A percentile compares a stretch with the other conserved stretches of the same genome.
Conservation (phyloP, 2,113 vertebrate genomes). For the Gambusia holbrooki region DNA sequence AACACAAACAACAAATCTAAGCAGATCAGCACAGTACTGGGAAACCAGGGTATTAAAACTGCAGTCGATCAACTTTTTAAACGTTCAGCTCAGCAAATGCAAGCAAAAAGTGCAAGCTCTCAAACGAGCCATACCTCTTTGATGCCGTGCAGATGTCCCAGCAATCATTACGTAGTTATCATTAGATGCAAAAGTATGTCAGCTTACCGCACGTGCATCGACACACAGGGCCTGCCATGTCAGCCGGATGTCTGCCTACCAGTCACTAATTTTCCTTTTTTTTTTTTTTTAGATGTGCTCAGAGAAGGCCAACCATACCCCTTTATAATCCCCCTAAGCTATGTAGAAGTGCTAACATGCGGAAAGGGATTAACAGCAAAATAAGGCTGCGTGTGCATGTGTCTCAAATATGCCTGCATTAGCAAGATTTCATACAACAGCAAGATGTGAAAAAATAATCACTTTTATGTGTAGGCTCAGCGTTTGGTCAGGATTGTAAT, state of each 20-base stretch:
- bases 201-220: slow-evolving; percentile 21
- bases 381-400: slow-evolving; percentile 55
- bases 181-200: slow-evolving; percentile 27
- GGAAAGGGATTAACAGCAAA: slow-evolving; percentile 68
- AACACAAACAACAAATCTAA: background rate
- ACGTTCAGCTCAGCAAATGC: slow-evolving; percentile 55
- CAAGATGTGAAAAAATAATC: slow-evolving; percentile 30
- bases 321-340: slow-evolving; percentile 68
- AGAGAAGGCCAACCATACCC: slow-evolving; percentile 38
- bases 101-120: slow-evolving; percentile 51
- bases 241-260: slow-evolving; percentile 51
- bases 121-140: slow-evolving; percentile 32
- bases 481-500: slow-evolving; percentile 19
- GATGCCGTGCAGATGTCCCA: slow-evolving; percentile 50
- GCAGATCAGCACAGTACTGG: slow-evolving; percentile 26
- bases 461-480: slow-evolving; percentile 17
- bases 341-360: slow-evolving; percentile 64
- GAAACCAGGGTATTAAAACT: slow-evolving; percentile 48
- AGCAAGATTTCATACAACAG: slow-evolving; percentile 58
- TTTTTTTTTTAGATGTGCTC: slow-evolving; percentile 7
- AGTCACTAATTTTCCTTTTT: slow-evolving; percentile 46
- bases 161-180: slow-evolving; percentile 22
- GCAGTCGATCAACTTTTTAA: slow-evolving; percentile 39
- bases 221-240: slow-evolving; percentile 41
- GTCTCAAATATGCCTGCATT: slow-evolving; percentile 71